Conservation (phyloP, 2,113 vertebrate genomes). For the Ceyx cyanopectus region DNA sequence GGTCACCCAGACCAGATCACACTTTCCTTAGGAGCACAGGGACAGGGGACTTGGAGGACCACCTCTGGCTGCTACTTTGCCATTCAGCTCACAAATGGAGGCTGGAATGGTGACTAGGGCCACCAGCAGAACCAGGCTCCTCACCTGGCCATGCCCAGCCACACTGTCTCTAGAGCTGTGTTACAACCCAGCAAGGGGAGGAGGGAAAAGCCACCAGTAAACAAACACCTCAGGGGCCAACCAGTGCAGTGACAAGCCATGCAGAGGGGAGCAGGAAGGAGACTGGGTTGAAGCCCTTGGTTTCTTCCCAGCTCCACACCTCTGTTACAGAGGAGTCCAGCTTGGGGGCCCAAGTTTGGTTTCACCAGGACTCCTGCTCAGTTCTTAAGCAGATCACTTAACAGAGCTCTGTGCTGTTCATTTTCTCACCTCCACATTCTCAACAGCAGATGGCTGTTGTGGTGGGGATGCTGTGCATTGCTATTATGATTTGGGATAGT, state of each 20-base stretch:
- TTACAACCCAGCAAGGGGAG: background rate
- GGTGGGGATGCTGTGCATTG: background rate
- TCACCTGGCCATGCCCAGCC: background rate
- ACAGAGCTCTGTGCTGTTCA: background rate
- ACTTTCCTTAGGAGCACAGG: background rate
- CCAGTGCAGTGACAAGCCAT: too few relatives aligned
- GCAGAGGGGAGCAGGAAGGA: background rate
- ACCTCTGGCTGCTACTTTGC: background rate
- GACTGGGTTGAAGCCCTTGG: background rate
- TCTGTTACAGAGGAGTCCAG: background rate
- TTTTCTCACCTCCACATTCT: background rate
- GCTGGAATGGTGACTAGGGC: background rate
- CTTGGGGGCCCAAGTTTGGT: background rate
- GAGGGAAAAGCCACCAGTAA: background rate
- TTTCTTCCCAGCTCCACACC: background rate
- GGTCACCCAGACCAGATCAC: too few relatives aligned
- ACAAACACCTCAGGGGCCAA: background rate
- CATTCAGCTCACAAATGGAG: background rate
- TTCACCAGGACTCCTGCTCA: background rate
- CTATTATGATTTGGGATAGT: background rate
- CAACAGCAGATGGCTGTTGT: background rate
- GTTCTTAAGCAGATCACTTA: background rate
- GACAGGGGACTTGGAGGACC: background rate
- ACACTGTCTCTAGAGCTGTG: background rate
- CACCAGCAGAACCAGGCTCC: background rate